Base-by-base conservation (phyloP, 2,888 invertebrate species). In the Steinernema carpocapsae region DNA sequence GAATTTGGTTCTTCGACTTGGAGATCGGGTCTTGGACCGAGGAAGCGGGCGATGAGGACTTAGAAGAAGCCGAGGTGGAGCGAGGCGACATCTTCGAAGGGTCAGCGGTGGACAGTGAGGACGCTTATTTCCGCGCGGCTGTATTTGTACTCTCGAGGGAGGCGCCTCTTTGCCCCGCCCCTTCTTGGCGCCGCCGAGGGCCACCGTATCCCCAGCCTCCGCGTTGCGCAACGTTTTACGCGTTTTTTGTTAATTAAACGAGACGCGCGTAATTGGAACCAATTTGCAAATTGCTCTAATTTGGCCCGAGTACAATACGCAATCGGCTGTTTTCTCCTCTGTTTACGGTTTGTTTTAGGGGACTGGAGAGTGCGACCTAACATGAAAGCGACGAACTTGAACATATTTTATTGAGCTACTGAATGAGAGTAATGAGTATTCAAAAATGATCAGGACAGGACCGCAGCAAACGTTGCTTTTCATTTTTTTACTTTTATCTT, bases 1-100 rank as follows among this genome's bases (percentile, higher is more conserved):
- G 81, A 26, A 79, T n/a, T 1, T 76, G 73, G 75, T 79, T 76
- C 56, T 80, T 83, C 82, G 87, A 24, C 64, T 77, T 77, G 14
- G 51, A 24, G 46, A 46, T 37, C 7, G 70, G 48, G 42, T 71
- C 71, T 19, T 51, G 37, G 26, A 19, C 19, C 19, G 73, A 64
- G 26, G 73, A 73, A 17, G 64, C 42, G 42, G 72, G 26, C 2
- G 72, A 52, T 37, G 52, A 56, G n/a, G 56, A 70, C 43, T 24
- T 32, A 59, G 37, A 56, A 64, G 72, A 37, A 45, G 32, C 37
- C 26, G 37, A 17, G 70, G 48, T 52, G 45, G 26, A 19, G 14
- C 64, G 64, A 26, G 64, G 64, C 64, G 64, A 64, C 64, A 64
- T 64, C 10, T 37, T 37, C 37, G 37, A 10, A 37, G 37, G 37